Evolutionary conservation across 1,140 invertebrate species (phyloP).

Genomic region (Pogonomyrmex barbatus): DNA sequence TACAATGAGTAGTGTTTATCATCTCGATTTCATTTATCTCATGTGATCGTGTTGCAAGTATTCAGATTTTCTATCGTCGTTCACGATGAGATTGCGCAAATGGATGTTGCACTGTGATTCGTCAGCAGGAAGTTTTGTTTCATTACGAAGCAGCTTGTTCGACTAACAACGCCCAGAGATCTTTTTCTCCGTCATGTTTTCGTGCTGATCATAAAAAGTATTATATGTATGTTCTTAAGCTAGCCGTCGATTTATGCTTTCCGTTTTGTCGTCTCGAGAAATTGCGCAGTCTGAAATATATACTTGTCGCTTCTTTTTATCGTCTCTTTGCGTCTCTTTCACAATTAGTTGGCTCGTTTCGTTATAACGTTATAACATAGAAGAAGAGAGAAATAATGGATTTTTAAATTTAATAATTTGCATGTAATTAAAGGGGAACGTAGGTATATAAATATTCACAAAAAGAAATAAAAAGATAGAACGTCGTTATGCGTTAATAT

Average conservation of each 20-base stretch:
- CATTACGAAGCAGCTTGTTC: conserved; percentile 58
- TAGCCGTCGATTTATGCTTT: background rate
- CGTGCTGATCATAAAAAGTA: conserved; percentile 38
- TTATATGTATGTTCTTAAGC: background rate
- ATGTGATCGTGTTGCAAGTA: conserved; percentile 2
- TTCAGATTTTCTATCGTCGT: conserved; percentile 32
- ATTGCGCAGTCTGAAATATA: background rate
- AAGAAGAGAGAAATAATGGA: background rate
- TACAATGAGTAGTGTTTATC: conserved; percentile 42
- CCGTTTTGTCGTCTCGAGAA: background rate
- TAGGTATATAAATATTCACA: too few species aligned
- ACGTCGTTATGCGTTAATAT: background rate
- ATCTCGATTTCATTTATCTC: conserved; percentile 52
- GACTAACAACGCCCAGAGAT: conserved; percentile 47
- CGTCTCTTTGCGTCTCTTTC: background rate
- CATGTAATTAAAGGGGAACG: background rate
- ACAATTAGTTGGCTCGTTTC: background rate
- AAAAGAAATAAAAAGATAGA: too few species aligned
- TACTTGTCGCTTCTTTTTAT: conserved; percentile 1
- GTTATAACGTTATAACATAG: background rate
- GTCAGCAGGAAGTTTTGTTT: conserved; percentile 43
- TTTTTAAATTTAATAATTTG: background rate
- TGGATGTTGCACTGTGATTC: conserved; percentile 33
- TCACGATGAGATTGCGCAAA: conserved; percentile 31
- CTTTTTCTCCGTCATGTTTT: conserved; percentile 47